Percentiles rank a stretch among this genome's conserved stretches.
phyloP scores from a whole-genome alignment of 2,888 invertebrate species.

The Oscheius onirici region DNA sequence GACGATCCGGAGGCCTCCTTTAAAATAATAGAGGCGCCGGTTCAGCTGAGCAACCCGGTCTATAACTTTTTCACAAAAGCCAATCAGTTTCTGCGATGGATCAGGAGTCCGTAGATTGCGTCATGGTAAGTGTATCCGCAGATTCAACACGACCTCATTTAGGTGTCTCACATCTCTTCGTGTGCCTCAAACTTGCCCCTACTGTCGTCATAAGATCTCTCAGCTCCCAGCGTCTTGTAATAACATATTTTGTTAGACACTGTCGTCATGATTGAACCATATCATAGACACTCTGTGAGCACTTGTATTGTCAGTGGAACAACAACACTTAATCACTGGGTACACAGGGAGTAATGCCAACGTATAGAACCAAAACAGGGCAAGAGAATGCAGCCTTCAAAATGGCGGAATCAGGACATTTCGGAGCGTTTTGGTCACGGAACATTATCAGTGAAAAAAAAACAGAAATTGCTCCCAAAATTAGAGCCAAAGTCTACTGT shows the following conservation, averaged over 20 bases:
- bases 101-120: slow-evolving; percentile 8
- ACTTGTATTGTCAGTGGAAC: too few species aligned
- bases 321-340: too few species aligned
- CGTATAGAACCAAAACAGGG: too few species aligned
- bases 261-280: slow-evolving; percentile 20
- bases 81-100: slow-evolving; percentile 27
- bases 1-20: slow-evolving; percentile 29
- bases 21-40: slow-evolving; percentile 27
- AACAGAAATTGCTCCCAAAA: too few species aligned
- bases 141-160: not conserved
- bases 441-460: too few species aligned
- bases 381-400: too few species aligned
- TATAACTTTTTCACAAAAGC: slow-evolving; percentile 34
- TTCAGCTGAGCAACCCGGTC: slow-evolving; percentile 30
- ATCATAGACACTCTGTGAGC: not conserved
- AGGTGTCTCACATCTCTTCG: slow-evolving; percentile 3
- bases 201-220: slow-evolving; percentile 10
- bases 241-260: slow-evolving; percentile 24
- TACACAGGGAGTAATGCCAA: too few species aligned
- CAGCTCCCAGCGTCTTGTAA: slow-evolving; percentile 23
- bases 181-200: slow-evolving; percentile 31
- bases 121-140: not conserved
- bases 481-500: too few species aligned
- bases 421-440: too few species aligned
- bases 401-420: too few species aligned